Evolutionary conservation across 2,888 invertebrate genomes (phyloP).

Genomic region (Cheilosia soror): DNA sequence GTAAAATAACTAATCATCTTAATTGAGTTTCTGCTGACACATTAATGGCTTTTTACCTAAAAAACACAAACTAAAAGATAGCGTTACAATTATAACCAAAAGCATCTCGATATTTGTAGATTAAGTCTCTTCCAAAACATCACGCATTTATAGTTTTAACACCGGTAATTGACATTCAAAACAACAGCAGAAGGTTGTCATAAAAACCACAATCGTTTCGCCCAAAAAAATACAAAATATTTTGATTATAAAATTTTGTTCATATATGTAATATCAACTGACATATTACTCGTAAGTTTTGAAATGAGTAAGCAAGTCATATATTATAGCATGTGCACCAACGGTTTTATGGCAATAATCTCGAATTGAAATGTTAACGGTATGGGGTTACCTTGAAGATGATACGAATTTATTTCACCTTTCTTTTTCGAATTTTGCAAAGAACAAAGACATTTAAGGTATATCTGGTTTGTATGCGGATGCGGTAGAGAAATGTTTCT

Average conservation of each 20-base stretch:
- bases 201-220: too few relatives aligned
- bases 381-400: not conserved
- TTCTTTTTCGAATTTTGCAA: not conserved
- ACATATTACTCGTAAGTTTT: not conserved
- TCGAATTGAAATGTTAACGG: conserved; percentile 6
- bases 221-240: not conserved
- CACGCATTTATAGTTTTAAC: too few relatives aligned
- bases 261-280: too few relatives aligned
- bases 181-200: too few relatives aligned
- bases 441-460: conserved; percentile 1
- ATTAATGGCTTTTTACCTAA: conserved; percentile 14
- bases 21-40: conserved; percentile 27
- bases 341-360: conserved; percentile 12
- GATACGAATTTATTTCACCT: not conserved
- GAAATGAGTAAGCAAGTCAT: not conserved
- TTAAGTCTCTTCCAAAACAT: not conserved
- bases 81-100: conserved; percentile 18
- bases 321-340: conserved; percentile 12
- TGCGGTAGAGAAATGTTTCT: not conserved
- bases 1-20: not conserved
- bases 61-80: conserved; percentile 3
- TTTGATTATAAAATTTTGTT: too few relatives aligned
- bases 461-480: not conserved
- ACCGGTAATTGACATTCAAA: too few relatives aligned
- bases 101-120: not conserved